phyloP scores from a whole-genome alignment of 2,113 vertebrate species.

The Rhinoderma darwinii region DNA sequence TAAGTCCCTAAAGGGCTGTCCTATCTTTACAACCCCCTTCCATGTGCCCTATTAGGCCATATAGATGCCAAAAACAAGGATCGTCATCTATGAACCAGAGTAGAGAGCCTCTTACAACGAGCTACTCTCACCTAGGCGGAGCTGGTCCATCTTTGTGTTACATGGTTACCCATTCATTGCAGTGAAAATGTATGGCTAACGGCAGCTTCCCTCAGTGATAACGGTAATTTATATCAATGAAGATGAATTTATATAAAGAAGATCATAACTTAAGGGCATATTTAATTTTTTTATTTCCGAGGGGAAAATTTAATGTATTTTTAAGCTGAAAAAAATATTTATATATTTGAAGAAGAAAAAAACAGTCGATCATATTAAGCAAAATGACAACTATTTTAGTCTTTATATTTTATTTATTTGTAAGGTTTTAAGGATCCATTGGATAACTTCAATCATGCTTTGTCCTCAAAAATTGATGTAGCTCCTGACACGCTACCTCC shows the following conservation, averaged over 20 bases:
- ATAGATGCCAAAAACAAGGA: not conserved
- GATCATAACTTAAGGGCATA: not conserved
- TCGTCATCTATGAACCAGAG: not conserved
- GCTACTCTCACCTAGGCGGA: not conserved
- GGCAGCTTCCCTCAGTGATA: no score
- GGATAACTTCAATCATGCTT: not conserved
- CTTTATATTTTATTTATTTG: not conserved
- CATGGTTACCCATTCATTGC: not conserved
- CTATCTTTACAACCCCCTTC: no score
- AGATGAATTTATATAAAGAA: not conserved
- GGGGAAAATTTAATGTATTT: no score
- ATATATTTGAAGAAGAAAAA: not conserved
- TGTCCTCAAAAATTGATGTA: not conserved
- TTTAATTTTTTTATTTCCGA: not conserved
- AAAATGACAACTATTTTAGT: not conserved
- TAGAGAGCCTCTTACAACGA: not conserved
- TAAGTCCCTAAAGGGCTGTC: no score
- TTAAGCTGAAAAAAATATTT: not conserved
- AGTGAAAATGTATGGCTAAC: not conserved
- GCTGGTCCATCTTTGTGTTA: not conserved
- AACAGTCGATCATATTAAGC: not conserved
- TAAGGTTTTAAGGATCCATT: not conserved
- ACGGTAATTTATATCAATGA: not conserved
- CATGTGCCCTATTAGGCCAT: not conserved
- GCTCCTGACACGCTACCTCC: slow-evolving; percentile 20